Conservation (phyloP, 2,888 invertebrate genomes). For the Diplazon laetatorius region DNA sequence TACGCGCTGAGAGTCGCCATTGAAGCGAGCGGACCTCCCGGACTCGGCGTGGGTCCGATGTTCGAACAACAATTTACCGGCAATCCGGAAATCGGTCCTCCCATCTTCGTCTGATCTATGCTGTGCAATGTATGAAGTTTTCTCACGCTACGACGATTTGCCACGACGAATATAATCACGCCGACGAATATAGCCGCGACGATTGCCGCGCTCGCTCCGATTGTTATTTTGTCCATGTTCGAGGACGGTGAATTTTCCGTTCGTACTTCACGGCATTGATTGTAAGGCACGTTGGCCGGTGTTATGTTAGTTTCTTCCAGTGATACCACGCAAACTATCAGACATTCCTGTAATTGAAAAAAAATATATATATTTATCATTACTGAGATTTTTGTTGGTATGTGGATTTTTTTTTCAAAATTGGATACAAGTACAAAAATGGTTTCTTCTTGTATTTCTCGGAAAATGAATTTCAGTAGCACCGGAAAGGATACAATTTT, state of each 20-base stretch:
- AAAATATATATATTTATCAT: background rate
- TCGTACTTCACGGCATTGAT: conserved; percentile 94
- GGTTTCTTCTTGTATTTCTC: too few species aligned
- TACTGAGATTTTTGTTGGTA: too few species aligned
- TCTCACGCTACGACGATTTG: conserved; percentile 90
- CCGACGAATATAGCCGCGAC: conserved; percentile 96
- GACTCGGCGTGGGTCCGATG: conserved; percentile 89
- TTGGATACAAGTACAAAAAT: background rate
- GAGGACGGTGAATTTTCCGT: conserved; percentile 92
- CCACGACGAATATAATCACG: conserved; percentile 94
- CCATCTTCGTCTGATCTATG: conserved; percentile 87
- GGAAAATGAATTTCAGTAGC: too few species aligned
- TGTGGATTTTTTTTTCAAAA: too few species aligned
- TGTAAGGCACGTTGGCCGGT: conserved; percentile 92
- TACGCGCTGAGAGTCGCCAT: conserved; percentile 93
- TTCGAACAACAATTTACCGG: conserved; percentile 92
- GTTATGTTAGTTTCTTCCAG: conserved; percentile 94
- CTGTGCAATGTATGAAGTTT: conserved; percentile 87
- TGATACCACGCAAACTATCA: conserved; percentile 96
- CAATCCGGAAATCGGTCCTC: conserved; percentile 88
- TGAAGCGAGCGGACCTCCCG: conserved; percentile 91
- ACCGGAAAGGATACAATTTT: too few species aligned
- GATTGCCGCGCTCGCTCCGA: conserved; percentile 96
- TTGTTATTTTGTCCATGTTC: conserved; percentile 97
- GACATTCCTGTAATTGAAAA: conserved; percentile 89